Conservation (phyloP, 2,888 invertebrate genomes). For the Orthonevra nobilis region DNA sequence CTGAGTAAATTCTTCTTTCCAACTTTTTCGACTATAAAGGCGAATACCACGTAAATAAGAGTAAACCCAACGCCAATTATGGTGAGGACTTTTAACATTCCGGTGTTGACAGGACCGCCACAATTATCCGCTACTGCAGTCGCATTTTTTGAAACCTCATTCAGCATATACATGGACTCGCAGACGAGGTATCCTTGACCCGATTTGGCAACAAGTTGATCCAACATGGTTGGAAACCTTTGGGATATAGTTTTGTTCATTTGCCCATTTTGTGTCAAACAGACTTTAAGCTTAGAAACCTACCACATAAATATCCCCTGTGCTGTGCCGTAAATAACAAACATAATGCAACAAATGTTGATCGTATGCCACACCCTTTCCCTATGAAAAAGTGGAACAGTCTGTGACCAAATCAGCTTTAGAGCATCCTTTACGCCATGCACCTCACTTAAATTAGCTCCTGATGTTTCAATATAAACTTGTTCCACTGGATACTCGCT, state of each 20-base stretch:
- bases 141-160: neutral
- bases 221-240: constrained; percentile 77
- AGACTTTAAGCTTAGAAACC: constrained; percentile 39
- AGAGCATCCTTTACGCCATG: constrained; percentile 74
- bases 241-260: too few relatives aligned
- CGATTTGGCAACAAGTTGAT: constrained; percentile 76
- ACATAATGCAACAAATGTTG: constrained; percentile 76
- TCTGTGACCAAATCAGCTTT: constrained; percentile 77
- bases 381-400: constrained; percentile 75
- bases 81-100: constrained; percentile 85
- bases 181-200: constrained; percentile 77
- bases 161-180: constrained; percentile 52
- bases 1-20: constrained; percentile 84
- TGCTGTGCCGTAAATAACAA: constrained; percentile 75
- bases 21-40: constrained; percentile 82
- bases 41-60: constrained; percentile 84
- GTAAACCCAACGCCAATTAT: constrained; percentile 85
- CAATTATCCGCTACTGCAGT: constrained; percentile 76
- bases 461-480: constrained; percentile 73
- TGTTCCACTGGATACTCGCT: constrained; percentile 81
- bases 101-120: constrained; percentile 82
- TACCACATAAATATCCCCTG: constrained; percentile 79
- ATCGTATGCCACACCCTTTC: constrained; percentile 75
- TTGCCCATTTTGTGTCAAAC: too few relatives aligned
- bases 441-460: constrained; percentile 75